A percentile compares a stretch with the other conserved stretches of the same genome.
These are phyloP conservation scores for Cyclopterus lumpus DNA, from an alignment of 2,797 vertebrate species.

Conservation along the genomic window DNA sequence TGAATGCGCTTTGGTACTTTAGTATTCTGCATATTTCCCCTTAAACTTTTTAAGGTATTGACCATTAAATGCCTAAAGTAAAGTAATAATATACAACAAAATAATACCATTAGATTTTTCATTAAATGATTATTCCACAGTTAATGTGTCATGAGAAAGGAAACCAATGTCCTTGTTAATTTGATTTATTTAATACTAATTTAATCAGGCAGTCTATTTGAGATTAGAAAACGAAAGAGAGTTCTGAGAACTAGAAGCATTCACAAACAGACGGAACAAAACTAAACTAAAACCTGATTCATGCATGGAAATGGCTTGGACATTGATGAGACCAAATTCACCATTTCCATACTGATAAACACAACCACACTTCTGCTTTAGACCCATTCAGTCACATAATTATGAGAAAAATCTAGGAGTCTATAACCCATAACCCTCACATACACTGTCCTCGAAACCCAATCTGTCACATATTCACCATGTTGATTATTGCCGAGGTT, in stretches of 20 bases:
- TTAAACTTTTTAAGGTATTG: not conserved
- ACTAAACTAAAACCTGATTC: not conserved
- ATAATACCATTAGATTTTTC: not conserved
- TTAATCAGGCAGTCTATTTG: not conserved
- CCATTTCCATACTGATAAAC: not conserved
- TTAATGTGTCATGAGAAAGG: conserved; percentile 7
- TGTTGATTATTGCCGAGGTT: conserved; percentile 6
- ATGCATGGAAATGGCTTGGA: conserved; percentile 7
- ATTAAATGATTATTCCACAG: not conserved
- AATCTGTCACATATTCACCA: not conserved
- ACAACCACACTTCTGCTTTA: conserved; percentile 1
- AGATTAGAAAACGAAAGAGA: not conserved
- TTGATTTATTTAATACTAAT: not conserved
- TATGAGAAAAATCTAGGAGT: conserved; percentile 30
- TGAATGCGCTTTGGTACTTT: not conserved
- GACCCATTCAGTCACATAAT: conserved; percentile 47
- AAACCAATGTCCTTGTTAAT: conserved; percentile 14
- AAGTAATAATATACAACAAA: not conserved
- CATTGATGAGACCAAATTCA: conserved; percentile 39
- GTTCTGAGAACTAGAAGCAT: not conserved
- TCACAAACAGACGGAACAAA: not conserved
- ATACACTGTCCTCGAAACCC: not conserved
- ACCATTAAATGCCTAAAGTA: not conserved
- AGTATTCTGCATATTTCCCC: not conserved
- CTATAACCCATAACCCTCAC: conserved; percentile 24